Base-by-base conservation (phyloP, 2,888 invertebrate species). In the Prenolepis imparis region DNA sequence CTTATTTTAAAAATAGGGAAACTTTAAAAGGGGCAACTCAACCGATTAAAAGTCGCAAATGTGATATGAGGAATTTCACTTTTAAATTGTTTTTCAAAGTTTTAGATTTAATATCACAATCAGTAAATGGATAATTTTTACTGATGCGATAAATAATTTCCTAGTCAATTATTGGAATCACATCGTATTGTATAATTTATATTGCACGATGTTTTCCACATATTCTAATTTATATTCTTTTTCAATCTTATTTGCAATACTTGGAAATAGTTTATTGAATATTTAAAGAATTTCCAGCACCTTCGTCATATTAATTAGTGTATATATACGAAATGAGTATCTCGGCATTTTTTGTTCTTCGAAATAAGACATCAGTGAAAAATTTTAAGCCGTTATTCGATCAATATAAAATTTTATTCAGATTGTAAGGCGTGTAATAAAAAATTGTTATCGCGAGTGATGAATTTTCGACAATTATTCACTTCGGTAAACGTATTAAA, bases 31-130 rank as follows among this genome's bases (percentile, higher is more conserved):
- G 9, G 18, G 28, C 28, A 28, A 3, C 41, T 75, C 36, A 36
- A 66, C 5, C 32, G 32, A 32, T 66, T 48, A 66, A 75, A 75
- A 21, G 6, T 66, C 11, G 36, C 55, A 52, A 39, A 52, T 12
- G 24, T 24, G 28, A 63, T n/a, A 8, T 44, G 44, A 44, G 41
- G 5, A 44, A 64, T 18, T 61, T 73, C 12, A 15, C 12, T 39
- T 32, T n/a, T 15, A n/a, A 52, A 52, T 52, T n/a, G 8, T 52
- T n/a, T 18, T 8, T n/a, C 8, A 52, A 52, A 8, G 2, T 52
- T n/a, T n/a, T 8, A 52, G 48, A n/a, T 52, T 52, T n/a, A 52
- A 52, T 52, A n/a, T 8, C 2, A 8, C n/a, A n/a, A 52, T 52
- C n/a, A 52, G 8, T 48, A 18, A 48, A 48, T 48, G 48, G 6